Base-by-base conservation (phyloP, 2,113 vertebrate species). In the Myotis brandtii region DNA sequence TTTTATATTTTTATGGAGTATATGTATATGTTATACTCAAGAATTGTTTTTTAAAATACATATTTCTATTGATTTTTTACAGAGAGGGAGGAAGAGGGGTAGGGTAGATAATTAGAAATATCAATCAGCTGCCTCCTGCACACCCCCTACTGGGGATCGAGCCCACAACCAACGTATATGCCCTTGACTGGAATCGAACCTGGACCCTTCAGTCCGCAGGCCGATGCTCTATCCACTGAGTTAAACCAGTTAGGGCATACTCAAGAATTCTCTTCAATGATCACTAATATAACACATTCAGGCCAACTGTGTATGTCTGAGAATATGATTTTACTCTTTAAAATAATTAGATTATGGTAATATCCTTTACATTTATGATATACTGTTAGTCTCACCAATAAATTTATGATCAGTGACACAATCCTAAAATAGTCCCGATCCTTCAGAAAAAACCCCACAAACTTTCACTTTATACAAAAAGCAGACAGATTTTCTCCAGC, bases 271-370 rank as follows among this genome's bases (percentile, higher is more conserved):
- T 50, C 59, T 70, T 52, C 50, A 32, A 88, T 67, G 81, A 91
- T 82, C 20, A 75, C 0, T 82, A 30, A 80, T 11, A 66, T 0
- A 64, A 18, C 17, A 77, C 13, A 81, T 30, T 75, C 70, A 86
- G 46, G 43, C 17, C 73, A 92, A 86, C 27, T 86, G 30, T 54
- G 9, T 89, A n/a, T 89, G 12, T 52, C 9, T 64, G 37, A 84
- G 34, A 84, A 79, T 70, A 95, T 56, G 25, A 66, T 12, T 93
- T 85, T 56, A 87, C 66, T 87, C 34, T 34, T 75, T 54, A 67
- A 82, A 92, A 46, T 83, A 66, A 91, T 40, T 32, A 21, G 40
- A 62, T 69, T 70, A 85, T 40, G 32, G n/a, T 62, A 77, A 5
- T 66, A 73, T 40, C n/a, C n/a, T 91, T 83, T 67, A 52, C 37